These are phyloP conservation scores for Sternotherus odoratus DNA, from an alignment of 2,797 vertebrate genomes.

Conservation along the genomic window DNA sequence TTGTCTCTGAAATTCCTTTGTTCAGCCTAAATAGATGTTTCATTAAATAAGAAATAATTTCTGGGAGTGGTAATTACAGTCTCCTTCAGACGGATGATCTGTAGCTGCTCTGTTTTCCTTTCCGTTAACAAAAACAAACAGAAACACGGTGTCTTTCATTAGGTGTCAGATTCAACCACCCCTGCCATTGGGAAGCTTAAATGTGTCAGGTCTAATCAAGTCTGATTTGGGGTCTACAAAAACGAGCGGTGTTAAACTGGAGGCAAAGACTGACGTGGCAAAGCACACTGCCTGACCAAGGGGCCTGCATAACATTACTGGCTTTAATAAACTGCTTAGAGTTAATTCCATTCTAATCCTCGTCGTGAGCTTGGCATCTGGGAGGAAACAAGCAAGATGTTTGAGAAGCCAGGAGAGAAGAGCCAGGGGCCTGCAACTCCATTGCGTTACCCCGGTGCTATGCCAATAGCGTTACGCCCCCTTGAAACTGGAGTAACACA, in stretches of 20 bases:
- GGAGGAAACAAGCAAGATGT: background rate
- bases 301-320: background rate
- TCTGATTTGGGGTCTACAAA: background rate
- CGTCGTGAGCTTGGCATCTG: background rate
- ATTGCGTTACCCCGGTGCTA: background rate
- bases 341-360: background rate
- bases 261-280: background rate
- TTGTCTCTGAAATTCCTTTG: conserved; percentile 64
- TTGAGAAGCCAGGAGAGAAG: background rate
- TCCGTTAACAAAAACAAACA: conserved; percentile 30
- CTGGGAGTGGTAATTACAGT: conserved; percentile 65
- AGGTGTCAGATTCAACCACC: conserved; percentile 45
- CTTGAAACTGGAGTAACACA: background rate
- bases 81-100: conserved; percentile 23
- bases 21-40: conserved; percentile 58
- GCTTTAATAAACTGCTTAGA: background rate
- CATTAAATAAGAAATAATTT: conserved; percentile 69
- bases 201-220: rapidly evolving
- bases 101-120: conserved; percentile 39
- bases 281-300: rapidly evolving
- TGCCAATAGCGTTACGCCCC: background rate
- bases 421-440: background rate
- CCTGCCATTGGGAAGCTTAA: background rate
- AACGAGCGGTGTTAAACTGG: background rate
- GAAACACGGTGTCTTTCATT: background rate